Evolutionary conservation across 2,888 invertebrate species (phyloP).

Genomic region (Pseudococcus viburni): DNA sequence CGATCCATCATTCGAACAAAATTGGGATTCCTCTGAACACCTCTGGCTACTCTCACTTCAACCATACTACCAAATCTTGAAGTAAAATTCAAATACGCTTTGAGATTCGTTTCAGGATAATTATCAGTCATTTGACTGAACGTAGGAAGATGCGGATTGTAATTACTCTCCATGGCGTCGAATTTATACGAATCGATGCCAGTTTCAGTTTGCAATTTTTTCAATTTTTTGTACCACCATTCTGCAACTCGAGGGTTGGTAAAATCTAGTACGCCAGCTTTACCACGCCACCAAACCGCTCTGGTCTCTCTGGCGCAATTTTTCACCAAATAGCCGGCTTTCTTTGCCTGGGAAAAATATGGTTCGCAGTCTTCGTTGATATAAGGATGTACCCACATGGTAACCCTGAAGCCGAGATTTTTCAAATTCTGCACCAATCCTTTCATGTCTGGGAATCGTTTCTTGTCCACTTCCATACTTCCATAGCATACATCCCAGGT

Average conservation of each 20-base stretch:
- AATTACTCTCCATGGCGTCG: conserved; percentile 80
- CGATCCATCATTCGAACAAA: conserved; percentile 86
- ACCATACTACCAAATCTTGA: conserved; percentile 76
- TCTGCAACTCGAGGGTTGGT: conserved; percentile 73
- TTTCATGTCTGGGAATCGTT: conserved; percentile 80
- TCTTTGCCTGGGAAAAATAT: conserved; percentile 73
- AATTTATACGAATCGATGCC: conserved; percentile 85
- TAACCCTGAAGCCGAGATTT: conserved; percentile 79
- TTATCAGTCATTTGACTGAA: conserved; percentile 16
- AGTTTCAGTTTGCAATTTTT: conserved; percentile 75
- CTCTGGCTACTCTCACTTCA: conserved; percentile 80
- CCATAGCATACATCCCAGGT: conserved; percentile 91
- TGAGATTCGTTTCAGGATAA: conserved; percentile 62
- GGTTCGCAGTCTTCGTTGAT: conserved; percentile 81
- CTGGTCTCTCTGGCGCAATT: conserved; percentile 68
- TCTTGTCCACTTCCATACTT: conserved; percentile 77
- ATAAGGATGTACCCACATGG: conserved; percentile 91
- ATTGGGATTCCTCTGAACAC: conserved; percentile 80
- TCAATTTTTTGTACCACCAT: conserved; percentile 75
- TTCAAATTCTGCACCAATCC: conserved; percentile 76
- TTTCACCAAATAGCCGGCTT: conserved; percentile 75
- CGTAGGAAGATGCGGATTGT: conserved; percentile 45
- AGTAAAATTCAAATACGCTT: conserved; percentile 75
- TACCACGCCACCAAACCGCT: conserved; percentile 73
- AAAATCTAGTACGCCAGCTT: conserved; percentile 78